Evolutionary conservation across 2,888 invertebrate genomes (phyloP).

Genomic region (Mystacides longicornis): DNA sequence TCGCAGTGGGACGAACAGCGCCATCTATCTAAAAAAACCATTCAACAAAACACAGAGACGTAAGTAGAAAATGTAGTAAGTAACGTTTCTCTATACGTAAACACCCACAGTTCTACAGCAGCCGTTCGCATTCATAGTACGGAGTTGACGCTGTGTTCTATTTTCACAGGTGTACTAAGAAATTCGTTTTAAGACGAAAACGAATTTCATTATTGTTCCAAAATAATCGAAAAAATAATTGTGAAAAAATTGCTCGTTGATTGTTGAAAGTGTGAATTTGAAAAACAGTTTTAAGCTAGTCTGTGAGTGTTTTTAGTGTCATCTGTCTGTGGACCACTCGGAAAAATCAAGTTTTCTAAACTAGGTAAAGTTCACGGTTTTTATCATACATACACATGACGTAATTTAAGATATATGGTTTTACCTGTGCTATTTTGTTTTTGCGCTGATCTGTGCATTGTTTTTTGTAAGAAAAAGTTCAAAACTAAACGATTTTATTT

Average conservation of each 20-base stretch:
- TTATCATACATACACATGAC: background rate
- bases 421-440: background rate
- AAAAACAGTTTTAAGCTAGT: background rate
- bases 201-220: too few species aligned
- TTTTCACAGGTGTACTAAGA: conserved; percentile 15
- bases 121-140: background rate
- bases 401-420: background rate
- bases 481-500: too few species aligned
- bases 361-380: conserved; percentile 1
- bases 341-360: conserved; percentile 1
- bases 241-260: background rate
- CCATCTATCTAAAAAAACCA: too few species aligned
- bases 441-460: too few species aligned
- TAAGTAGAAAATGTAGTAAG: too few species aligned
- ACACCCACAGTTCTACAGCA: too few species aligned
- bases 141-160: conserved; percentile 3
- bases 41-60: too few species aligned
- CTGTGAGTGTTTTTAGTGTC: background rate
- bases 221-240: background rate
- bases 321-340: background rate
- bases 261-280: background rate
- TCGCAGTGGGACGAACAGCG: too few species aligned
- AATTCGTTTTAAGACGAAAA: too few species aligned
- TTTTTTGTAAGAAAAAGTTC: too few species aligned
- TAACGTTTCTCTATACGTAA: too few species aligned